These are phyloP conservation scores for Cricetomys ansorgei DNA, from an alignment of 2,113 vertebrate genomes.

Conservation along the genomic window DNA sequence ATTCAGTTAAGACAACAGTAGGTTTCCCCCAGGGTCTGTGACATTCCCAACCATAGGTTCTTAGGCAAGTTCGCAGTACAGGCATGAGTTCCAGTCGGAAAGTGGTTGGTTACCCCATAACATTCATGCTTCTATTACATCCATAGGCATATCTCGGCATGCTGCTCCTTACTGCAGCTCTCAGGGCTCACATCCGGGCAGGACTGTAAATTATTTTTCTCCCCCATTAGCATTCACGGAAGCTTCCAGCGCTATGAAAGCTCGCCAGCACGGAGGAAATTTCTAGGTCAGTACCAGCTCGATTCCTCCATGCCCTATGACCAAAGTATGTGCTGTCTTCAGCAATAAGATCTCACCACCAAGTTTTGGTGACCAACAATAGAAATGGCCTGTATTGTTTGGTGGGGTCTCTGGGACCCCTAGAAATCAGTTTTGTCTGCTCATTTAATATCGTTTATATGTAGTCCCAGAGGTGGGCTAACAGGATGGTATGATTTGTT, in stretches of 20 bases:
- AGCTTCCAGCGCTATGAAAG: neutral
- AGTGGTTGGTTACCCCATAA: neutral
- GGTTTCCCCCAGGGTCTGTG: neutral
- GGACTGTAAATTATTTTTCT: neutral
- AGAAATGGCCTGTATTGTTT: neutral
- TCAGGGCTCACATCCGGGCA: neutral
- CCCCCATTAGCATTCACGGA: neutral
- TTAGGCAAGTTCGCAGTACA: neutral
- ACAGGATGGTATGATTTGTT: neutral
- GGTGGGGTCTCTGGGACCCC: neutral
- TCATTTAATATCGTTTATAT: neutral
- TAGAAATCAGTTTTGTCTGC: neutral
- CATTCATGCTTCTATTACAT: neutral
- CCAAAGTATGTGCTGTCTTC: neutral
- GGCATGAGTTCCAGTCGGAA: neutral
- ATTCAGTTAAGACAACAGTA: neutral
- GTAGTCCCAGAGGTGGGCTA: neutral
- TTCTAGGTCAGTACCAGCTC: neutral
- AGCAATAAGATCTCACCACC: neutral
- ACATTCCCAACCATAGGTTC: neutral
- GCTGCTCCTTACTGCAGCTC: neutral
- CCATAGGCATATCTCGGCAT: neutral
- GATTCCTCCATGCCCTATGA: too few relatives aligned
- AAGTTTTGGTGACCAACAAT: neutral
- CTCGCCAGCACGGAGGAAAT: neutral